Percentiles rank a stretch among this genome's conserved stretches.
These are phyloP conservation scores for Sterrhoptilus dennistouni DNA, from an alignment of 2,113 vertebrate genomes.

Conservation along the genomic window DNA sequence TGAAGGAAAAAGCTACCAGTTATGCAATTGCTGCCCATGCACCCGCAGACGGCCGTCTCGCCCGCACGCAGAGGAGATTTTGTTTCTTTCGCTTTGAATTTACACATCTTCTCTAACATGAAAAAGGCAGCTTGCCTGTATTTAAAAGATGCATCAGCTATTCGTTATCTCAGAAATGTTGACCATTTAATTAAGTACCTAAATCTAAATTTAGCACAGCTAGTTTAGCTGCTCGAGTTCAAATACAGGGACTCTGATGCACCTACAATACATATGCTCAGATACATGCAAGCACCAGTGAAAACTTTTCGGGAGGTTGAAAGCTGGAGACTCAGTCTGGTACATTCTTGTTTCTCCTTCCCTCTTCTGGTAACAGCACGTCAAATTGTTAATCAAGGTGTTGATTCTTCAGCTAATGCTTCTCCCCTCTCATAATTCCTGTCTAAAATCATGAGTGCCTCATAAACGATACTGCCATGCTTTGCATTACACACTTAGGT, in stretches of 20 bases:
- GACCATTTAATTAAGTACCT: slow-evolving; percentile 29
- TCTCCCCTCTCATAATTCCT: neutral
- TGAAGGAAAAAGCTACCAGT: neutral
- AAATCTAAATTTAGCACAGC: slow-evolving; percentile 16
- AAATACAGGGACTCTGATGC: neutral
- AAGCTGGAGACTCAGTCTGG: neutral
- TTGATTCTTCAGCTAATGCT: neutral
- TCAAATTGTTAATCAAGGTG: slow-evolving; percentile 1
- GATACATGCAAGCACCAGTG: neutral
- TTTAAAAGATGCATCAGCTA: neutral
- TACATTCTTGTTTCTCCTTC: neutral
- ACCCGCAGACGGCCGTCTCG: neutral
- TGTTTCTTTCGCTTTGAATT: neutral
- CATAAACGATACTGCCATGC: neutral
- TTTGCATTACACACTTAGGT: neutral
- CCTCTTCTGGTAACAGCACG: neutral
- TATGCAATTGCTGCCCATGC: slow-evolving; percentile 3
- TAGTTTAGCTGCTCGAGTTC: slow-evolving; percentile 21
- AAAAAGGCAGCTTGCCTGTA: neutral
- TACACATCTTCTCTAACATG: neutral
- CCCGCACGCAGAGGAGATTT: neutral
- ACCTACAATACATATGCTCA: slow-evolving; percentile 47
- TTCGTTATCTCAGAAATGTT: neutral
- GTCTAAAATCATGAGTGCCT: neutral
- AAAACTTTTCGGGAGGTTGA: neutral